These are phyloP conservation scores for Smithornis capensis DNA, from an alignment of 2,113 vertebrate genomes.

Conservation along the genomic window DNA sequence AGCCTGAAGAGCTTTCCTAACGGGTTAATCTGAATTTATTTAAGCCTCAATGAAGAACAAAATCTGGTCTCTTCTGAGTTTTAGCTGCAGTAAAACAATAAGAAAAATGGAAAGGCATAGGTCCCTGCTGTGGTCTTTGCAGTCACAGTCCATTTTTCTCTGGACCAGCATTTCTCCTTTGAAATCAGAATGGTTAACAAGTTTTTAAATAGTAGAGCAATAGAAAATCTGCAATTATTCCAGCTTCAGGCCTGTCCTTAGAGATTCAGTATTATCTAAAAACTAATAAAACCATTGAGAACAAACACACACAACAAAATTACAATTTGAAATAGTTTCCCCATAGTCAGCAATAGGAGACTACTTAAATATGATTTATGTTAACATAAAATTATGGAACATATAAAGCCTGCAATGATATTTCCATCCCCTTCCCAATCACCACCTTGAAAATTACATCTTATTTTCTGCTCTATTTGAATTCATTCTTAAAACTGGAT, in stretches of 20 bases:
- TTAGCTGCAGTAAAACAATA: neutral
- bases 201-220: conserved; percentile 3
- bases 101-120: neutral
- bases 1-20: neutral
- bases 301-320: neutral
- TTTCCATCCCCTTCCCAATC: neutral
- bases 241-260: neutral
- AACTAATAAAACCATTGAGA: conserved; percentile 11
- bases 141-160: neutral
- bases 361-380: neutral
- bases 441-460: neutral
- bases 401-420: neutral
- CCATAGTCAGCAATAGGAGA: neutral
- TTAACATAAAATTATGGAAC: conserved; percentile 6
- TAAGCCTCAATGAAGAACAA: neutral
- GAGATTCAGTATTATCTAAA: conserved; percentile 9
- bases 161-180: neutral
- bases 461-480: neutral
- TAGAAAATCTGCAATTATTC: neutral
- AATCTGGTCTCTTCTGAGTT: neutral
- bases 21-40: neutral
- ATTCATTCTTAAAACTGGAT: neutral
- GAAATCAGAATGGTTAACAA: neutral
- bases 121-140: neutral
- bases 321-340: neutral